Conservation (phyloP, 2,113 vertebrate species). For the Prunella himalayana region DNA sequence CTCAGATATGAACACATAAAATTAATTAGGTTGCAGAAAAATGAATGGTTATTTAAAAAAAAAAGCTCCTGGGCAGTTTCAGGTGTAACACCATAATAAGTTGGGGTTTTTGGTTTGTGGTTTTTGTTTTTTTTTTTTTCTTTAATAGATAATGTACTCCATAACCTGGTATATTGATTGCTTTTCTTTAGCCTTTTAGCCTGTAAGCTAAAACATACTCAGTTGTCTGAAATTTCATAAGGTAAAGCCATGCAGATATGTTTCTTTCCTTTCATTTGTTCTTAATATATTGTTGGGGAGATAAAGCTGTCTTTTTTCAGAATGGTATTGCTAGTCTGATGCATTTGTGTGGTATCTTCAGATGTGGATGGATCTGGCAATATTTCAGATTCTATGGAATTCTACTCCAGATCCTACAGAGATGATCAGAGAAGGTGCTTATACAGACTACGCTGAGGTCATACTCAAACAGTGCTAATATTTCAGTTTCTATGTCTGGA, state of each 20-base stretch:
- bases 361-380: background rate
- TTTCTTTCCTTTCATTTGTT: background rate
- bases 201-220: background rate
- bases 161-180: background rate
- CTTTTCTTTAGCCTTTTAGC: background rate
- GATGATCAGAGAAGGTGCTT: background rate
- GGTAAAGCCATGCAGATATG: background rate
- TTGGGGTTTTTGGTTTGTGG: background rate
- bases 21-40: background rate
- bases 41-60: background rate
- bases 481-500: background rate
- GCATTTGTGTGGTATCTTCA: background rate
- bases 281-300: background rate
- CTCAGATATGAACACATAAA: background rate
- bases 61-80: background rate
- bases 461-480: background rate
- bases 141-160: background rate
- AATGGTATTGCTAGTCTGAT: background rate
- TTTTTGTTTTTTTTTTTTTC: background rate
- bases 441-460: background rate
- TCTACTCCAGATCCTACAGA: background rate
- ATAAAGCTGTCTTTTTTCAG: background rate
- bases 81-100: background rate
- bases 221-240: background rate
- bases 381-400: background rate